Evolutionary conservation across 1,140 invertebrate genomes (phyloP), one percentile per base, ranked within the genome.

Genomic region (Drosophila sproati): DNA sequence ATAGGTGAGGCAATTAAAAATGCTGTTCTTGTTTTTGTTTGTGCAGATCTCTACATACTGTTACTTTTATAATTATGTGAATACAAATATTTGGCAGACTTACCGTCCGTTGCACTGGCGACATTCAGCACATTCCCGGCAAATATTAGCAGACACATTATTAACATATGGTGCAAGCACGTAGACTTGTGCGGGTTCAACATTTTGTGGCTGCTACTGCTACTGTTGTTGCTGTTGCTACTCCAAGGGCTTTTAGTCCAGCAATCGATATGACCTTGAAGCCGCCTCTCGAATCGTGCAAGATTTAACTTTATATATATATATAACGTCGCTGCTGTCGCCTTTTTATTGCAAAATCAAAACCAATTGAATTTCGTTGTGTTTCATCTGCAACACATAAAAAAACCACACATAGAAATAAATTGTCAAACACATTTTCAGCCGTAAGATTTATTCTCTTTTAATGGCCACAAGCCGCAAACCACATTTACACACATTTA

Each of bases 321-420:
- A 20, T 37, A 47, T 35, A 6, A 31, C 48, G 28, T 60, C 47
- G 43, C 51, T 52, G 75, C 41, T 64, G 37, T 79, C 43, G n/a
- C 43, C 43, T 41, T 64, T 20, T 72, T 56, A 60, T 78, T 70
- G 76, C 34, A 73, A 88, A 88, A 88, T 88, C 83, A 88, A 79
- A 88, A 83, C 82, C 83, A 88, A 88, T 88, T 88, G 77, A 82
- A 78, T 83, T 82, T 89, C 56, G 59, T 72, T 57, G 73, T 73
- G 63, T 78, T 67, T 77, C 35, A 77, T 77, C 82, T 87, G 83
- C 56, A 81, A 82, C 32, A 41, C 67, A 61, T 20, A 47, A 35
- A 37, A 67, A 63, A 56, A 56, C 37, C 45, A 57, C 20, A 63
- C 32, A 39, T 43, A 56, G n/a, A 67, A 59, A 59, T 55, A n/a